Percentiles rank a stretch among this genome's conserved stretches.
These are phyloP conservation scores for Chymomyza fuscimana DNA, from an alignment of 2,888 invertebrate genomes.

Conservation along the genomic window DNA sequence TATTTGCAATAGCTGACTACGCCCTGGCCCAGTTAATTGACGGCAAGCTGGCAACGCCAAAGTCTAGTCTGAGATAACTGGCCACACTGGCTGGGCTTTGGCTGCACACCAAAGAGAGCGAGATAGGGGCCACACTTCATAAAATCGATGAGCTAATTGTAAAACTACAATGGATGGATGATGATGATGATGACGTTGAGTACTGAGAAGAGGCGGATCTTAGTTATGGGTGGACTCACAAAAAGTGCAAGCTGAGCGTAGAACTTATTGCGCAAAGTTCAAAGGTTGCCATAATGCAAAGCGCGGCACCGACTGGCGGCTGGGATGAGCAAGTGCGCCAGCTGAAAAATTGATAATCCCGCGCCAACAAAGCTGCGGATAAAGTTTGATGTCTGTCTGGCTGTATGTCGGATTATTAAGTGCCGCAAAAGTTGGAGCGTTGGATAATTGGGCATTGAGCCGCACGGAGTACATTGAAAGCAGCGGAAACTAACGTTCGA, in stretches of 20 bases:
- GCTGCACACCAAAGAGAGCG: neutral
- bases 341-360: conserved; percentile 65
- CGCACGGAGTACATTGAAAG: conserved; percentile 25
- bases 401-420: conserved; percentile 63
- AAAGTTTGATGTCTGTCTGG: conserved; percentile 46
- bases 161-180: conserved; percentile 28
- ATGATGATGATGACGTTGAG: conserved; percentile 1
- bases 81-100: neutral
- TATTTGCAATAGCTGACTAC: neutral
- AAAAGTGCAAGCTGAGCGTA: conserved; percentile 49
- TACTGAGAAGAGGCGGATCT: neutral
- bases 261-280: conserved; percentile 63
- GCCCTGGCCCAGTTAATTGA: conserved; percentile 46
- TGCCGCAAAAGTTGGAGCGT: conserved; percentile 61
- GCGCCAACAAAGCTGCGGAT: conserved; percentile 47
- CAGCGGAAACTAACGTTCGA: neutral
- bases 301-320: conserved; percentile 16
- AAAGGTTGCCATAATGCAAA: conserved; percentile 63
- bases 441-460: conserved; percentile 66
- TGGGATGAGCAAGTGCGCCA: neutral
- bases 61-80: neutral
- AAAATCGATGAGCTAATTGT: conserved; percentile 56
- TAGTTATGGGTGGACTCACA: neutral
- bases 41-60: conserved; percentile 31
- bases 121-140: conserved; percentile 37